phyloP scores from a whole-genome alignment of 2,888 invertebrate species.

The Drosophila hamatofila region DNA sequence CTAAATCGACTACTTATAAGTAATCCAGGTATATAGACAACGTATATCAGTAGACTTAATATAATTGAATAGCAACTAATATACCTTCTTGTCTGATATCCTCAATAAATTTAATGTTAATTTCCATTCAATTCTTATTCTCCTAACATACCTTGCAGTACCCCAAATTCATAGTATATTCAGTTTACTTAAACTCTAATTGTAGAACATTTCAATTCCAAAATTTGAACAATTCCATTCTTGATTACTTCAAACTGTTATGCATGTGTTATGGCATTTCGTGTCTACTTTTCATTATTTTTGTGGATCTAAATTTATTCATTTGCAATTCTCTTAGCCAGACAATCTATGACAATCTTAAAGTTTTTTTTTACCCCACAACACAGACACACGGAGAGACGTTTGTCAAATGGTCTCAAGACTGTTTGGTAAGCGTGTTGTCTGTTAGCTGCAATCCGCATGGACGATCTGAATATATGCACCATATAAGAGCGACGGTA shows the following conservation, averaged over 20 bases:
- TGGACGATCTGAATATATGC: conserved; percentile 33
- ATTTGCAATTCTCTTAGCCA: conserved; percentile 1
- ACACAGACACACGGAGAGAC: too few relatives aligned
- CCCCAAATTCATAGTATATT: neutral
- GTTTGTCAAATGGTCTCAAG: conserved; percentile 42
- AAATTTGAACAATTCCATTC: neutral
- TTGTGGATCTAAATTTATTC: conserved; percentile 2
- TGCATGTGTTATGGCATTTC: conserved; percentile 2
- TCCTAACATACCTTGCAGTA: too few relatives aligned
- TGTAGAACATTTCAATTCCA: neutral
- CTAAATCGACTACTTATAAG: too few relatives aligned
- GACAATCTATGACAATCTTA: conserved; percentile 17
- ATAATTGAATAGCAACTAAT: neutral
- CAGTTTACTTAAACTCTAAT: neutral
- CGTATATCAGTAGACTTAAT: too few relatives aligned
- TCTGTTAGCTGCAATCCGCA: conserved; percentile 32
- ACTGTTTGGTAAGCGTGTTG: conserved; percentile 40
- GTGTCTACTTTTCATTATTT: conserved; percentile 13
- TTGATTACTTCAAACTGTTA: neutral
- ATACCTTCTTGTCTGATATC: neutral
- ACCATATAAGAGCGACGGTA: conserved; percentile 28
- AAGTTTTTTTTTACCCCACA: conserved; percentile 16
- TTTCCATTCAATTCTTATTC: neutral
- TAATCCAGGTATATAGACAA: too few relatives aligned
- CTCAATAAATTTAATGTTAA: neutral